Evolutionary conservation across 2,888 invertebrate genomes (phyloP).

Genomic region (Falcaria lacertinaria): DNA sequence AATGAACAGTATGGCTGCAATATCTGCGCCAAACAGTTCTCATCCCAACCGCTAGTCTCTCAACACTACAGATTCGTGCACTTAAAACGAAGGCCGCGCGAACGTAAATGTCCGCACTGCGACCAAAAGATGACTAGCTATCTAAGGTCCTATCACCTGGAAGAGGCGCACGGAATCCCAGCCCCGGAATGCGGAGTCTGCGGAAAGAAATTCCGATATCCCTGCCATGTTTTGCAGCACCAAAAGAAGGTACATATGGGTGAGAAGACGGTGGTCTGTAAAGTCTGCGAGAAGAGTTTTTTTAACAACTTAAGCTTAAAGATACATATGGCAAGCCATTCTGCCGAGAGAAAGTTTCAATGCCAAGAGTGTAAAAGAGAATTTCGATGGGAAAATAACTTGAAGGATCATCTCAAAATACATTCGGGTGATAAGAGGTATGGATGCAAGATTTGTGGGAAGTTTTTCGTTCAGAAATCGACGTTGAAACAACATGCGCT

Average conservation of each 20-base stretch:
- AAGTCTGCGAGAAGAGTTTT: slow-evolving; percentile 69
- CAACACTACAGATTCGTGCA: slow-evolving; percentile 54
- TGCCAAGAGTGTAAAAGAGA: slow-evolving; percentile 25
- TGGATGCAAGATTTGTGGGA: slow-evolving; percentile 53
- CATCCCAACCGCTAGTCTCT: slow-evolving; percentile 40
- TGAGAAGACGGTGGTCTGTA: slow-evolving; percentile 54
- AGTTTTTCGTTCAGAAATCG: slow-evolving; percentile 58
- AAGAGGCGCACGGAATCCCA: slow-evolving; percentile 44
- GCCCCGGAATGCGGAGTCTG: slow-evolving; percentile 51
- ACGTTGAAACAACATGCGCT: slow-evolving; percentile 53
- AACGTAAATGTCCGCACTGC: slow-evolving; percentile 44
- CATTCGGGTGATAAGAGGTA: slow-evolving; percentile 56
- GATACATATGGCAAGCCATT: slow-evolving; percentile 31
- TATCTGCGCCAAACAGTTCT: slow-evolving; percentile 34
- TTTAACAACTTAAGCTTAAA: slow-evolving; percentile 34
- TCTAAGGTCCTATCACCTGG: slow-evolving; percentile 42
- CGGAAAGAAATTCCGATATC: slow-evolving; percentile 46
- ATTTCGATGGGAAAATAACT: slow-evolving; percentile 35
- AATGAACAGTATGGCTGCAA: slow-evolving; percentile 36
- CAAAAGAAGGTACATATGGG: slow-evolving; percentile 51
- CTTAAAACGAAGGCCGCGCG: slow-evolving; percentile 36
- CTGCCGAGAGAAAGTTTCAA: slow-evolving; percentile 22
- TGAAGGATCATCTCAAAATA: slow-evolving; percentile 32
- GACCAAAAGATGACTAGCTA: slow-evolving; percentile 35
- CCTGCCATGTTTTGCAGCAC: slow-evolving; percentile 39